phyloP scores from a whole-genome alignment of 1,140 invertebrate species.

The Musca vetustissima region DNA sequence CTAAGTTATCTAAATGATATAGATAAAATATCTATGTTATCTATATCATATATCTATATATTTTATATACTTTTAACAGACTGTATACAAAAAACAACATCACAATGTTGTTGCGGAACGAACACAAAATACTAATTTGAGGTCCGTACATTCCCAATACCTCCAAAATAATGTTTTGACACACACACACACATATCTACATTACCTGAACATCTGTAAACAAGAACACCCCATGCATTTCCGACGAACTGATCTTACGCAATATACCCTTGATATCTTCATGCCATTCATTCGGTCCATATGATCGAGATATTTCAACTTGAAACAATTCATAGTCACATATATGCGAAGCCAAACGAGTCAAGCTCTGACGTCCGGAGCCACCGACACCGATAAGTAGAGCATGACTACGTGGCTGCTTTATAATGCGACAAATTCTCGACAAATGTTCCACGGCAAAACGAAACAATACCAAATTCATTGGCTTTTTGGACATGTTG shows the following conservation, averaged over 20 bases:
- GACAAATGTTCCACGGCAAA: slow-evolving; percentile 95
- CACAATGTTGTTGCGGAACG: too few species aligned
- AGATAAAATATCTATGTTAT: too few species aligned
- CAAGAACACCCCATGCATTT: slow-evolving; percentile 88
- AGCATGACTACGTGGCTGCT: slow-evolving; percentile 85
- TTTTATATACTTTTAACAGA: too few species aligned
- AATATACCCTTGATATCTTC: slow-evolving; percentile 87
- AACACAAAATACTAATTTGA: too few species aligned
- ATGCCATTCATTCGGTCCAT: slow-evolving; percentile 83
- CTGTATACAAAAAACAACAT: too few species aligned
- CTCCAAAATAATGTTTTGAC: too few species aligned
- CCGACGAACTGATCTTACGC: slow-evolving; percentile 75
- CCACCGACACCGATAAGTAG: slow-evolving; percentile 88
- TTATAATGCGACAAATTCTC: slow-evolving; percentile 86
- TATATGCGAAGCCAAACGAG: slow-evolving; percentile 87
- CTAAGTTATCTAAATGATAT: too few species aligned
- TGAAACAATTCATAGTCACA: slow-evolving; percentile 90
- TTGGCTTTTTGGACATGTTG: slow-evolving; percentile 95
- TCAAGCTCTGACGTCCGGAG: slow-evolving; percentile 88
- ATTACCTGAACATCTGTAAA: slow-evolving; percentile 86
- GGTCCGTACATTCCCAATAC: too few species aligned
- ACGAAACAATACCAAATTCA: slow-evolving; percentile 93
- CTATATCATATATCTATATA: too few species aligned
- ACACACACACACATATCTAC: too few species aligned
- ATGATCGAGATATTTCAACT: slow-evolving; percentile 88